These are phyloP conservation scores for Cavia aperea DNA, from an alignment of 2,113 vertebrate genomes.

Conservation along the genomic window DNA sequence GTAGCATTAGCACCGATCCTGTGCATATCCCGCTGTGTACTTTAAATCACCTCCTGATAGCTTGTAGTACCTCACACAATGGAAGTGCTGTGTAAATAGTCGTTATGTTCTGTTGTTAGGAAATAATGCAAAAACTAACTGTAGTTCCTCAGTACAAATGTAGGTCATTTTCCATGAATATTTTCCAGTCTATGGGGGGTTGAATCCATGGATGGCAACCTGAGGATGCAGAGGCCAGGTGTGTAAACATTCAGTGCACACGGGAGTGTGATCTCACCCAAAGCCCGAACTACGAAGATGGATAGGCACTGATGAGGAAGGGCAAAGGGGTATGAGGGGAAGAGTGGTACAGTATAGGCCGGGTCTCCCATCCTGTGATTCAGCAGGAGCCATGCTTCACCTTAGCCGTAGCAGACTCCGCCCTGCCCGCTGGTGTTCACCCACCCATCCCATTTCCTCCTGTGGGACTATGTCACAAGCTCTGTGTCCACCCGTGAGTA, in stretches of 20 bases:
- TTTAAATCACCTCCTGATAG: background rate
- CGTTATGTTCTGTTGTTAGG: background rate
- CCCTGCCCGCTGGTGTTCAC: background rate
- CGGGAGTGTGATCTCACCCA: background rate
- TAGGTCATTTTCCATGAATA: background rate
- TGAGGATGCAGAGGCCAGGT: background rate
- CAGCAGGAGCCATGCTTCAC: rapidly evolving
- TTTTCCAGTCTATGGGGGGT: background rate
- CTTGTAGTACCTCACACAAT: background rate
- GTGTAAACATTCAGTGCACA: background rate
- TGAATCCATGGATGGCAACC: background rate
- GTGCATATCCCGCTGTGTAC: background rate
- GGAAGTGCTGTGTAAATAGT: background rate
- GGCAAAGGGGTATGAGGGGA: background rate
- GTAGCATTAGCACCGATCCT: too few species aligned
- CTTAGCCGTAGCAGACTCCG: rapidly evolving
- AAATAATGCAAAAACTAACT: background rate
- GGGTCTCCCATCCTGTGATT: background rate
- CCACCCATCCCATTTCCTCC: rapidly evolving
- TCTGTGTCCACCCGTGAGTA: background rate
- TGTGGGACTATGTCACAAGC: rapidly evolving
- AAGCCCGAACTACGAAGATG: background rate
- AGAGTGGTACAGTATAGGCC: background rate
- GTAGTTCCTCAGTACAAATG: background rate
- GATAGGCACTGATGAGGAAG: background rate